Conservation (phyloP, 2,113 vertebrate species). For the Passer montanus region DNA sequence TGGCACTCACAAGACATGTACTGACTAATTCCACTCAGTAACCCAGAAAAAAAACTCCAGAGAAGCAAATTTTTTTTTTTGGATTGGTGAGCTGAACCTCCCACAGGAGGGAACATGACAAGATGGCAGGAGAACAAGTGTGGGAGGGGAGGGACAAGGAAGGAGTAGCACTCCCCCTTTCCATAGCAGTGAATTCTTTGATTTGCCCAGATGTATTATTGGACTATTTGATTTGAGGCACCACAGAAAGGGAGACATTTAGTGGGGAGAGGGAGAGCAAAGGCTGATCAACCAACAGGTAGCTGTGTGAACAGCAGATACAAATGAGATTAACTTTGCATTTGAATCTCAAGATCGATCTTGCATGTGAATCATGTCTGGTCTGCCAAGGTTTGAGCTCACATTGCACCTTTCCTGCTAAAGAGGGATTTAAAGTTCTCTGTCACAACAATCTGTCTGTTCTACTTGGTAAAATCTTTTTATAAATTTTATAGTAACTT, state of each 20-base stretch:
- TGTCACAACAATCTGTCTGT: not conserved
- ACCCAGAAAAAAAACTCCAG: not conserved
- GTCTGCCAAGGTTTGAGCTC: not conserved
- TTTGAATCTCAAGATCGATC: not conserved
- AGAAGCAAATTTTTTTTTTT: not conserved
- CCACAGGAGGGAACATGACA: not conserved
- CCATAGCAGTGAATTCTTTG: accelerated
- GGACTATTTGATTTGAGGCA: not conserved
- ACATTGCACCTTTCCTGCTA: not conserved
- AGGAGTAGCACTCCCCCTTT: not conserved
- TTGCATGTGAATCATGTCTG: not conserved
- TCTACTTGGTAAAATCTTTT: not conserved
- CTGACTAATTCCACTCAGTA: not conserved
- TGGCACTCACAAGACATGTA: not conserved
- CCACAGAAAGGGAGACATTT: not conserved
- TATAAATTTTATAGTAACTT: not conserved
- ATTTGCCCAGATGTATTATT: not conserved
- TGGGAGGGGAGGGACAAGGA: not conserved
- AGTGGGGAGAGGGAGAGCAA: not conserved
- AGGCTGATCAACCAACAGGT: not conserved
- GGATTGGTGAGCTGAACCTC: not conserved
- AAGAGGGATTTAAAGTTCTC: not conserved
- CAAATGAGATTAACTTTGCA: not conserved
- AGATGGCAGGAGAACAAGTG: accelerated
- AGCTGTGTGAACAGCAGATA: not conserved